Percentiles rank a stretch among this genome's conserved stretches.
Conservation (phyloP, 2,113 vertebrate species). For the Carassius auratus region DNA sequence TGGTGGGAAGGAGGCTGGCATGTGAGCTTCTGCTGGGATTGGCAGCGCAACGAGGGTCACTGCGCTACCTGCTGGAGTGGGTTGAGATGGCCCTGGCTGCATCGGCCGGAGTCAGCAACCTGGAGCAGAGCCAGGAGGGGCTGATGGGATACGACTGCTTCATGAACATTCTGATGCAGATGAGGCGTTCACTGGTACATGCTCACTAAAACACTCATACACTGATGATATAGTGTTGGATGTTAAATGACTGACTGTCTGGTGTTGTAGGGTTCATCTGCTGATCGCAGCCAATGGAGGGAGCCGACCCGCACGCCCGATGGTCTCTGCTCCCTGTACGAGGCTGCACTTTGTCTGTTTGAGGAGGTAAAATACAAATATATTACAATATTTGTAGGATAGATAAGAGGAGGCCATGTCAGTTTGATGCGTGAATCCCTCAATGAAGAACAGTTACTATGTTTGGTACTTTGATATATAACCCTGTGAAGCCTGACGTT, state of each 20-base stretch:
- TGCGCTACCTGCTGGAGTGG: conserved; percentile 81
- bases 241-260: neutral
- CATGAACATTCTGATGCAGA: conserved; percentile 95
- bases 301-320: conserved; percentile 91
- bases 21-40: conserved; percentile 92
- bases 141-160: conserved; percentile 96
- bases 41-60: conserved; percentile 86
- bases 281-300: conserved; percentile 94
- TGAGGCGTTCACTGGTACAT: conserved; percentile 94
- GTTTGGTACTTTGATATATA: neutral
- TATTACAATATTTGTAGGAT: neutral
- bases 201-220: neutral
- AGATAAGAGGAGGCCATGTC: neutral
- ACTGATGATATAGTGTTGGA: neutral
- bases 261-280: conserved; percentile 87
- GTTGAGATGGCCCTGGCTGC: conserved; percentile 90
- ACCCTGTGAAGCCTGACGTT: neutral
- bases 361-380: conserved; percentile 71
- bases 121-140: conserved; percentile 89
- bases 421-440: neutral
- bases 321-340: conserved; percentile 82
- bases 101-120: conserved; percentile 85
- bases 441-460: neutral
- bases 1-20: conserved; percentile 88
- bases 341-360: conserved; percentile 79